Evolutionary conservation across 2,113 vertebrate species (phyloP).

Genomic region (Tiliqua scincoides): DNA sequence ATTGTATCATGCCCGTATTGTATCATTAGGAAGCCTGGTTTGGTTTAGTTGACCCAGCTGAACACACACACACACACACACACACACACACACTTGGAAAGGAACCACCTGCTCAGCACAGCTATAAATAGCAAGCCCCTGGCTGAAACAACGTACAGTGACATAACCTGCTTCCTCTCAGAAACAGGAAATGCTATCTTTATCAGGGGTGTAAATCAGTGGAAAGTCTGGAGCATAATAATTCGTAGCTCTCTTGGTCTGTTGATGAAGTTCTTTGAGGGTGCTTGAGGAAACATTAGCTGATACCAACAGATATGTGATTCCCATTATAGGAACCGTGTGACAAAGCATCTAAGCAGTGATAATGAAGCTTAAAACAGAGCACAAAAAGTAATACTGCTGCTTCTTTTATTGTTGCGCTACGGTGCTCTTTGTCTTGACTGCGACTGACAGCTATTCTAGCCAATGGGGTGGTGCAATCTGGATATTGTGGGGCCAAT

Average conservation of each 20-base stretch:
- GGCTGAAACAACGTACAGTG: not conserved
- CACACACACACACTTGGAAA: not conserved
- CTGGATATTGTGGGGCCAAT: too few species aligned
- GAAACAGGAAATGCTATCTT: not conserved
- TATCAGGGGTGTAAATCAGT: not conserved
- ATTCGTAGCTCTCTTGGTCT: not conserved
- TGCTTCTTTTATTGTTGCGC: too few species aligned
- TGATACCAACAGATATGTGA: not conserved
- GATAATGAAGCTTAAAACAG: not conserved
- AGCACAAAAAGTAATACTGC: too few species aligned
- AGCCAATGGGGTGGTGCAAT: too few species aligned
- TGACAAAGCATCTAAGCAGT: not conserved
- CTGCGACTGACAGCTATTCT: too few species aligned
- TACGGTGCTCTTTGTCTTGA: too few species aligned
- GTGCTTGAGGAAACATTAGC: not conserved
- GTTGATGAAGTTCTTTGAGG: not conserved
- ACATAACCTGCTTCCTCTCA: not conserved
- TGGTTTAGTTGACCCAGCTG: not conserved
- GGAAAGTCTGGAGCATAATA: not conserved
- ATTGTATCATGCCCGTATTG: not conserved
- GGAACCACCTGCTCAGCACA: slow-evolving; percentile 17
- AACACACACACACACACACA: not conserved
- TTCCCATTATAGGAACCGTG: not conserved
- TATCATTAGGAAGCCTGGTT: not conserved
- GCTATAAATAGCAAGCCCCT: slow-evolving; percentile 1